Conservation (phyloP, 2,113 vertebrate species). For the Typhlomys cinereus region DNA sequence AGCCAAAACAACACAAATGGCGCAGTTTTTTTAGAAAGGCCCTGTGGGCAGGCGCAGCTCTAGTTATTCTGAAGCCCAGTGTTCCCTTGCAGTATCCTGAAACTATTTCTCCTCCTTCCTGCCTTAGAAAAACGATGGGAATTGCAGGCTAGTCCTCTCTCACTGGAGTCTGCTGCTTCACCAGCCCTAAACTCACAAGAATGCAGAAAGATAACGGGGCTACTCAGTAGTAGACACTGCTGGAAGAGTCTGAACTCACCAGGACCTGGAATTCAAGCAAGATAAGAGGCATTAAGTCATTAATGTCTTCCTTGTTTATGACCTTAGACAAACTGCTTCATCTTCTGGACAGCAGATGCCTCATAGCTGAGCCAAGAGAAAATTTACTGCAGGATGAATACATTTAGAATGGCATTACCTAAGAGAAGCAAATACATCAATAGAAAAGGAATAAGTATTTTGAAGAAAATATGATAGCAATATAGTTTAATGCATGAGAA, state of each 20-base stretch:
- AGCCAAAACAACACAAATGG: fast-evolving
- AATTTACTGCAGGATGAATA: constrained; percentile 10
- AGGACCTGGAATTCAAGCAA: too few relatives aligned
- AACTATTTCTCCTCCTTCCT: neutral
- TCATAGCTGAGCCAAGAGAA: neutral
- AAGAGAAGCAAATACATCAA: neutral
- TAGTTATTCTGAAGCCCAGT: too few relatives aligned
- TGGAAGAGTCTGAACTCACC: too few relatives aligned
- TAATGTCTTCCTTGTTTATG: too few relatives aligned
- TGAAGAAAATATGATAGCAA: too few relatives aligned
- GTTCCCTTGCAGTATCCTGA: too few relatives aligned
- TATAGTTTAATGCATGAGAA: too few relatives aligned
- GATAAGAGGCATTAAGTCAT: too few relatives aligned
- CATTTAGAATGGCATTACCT: neutral
- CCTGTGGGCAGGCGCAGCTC: neutral
- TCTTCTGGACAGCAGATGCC: neutral
- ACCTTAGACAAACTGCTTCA: constrained; percentile 36
- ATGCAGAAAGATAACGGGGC: neutral
- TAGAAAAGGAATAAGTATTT: neutral
- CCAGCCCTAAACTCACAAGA: neutral
- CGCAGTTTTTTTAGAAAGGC: neutral
- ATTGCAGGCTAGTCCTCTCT: neutral
- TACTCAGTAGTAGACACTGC: neutral
- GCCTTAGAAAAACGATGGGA: neutral
- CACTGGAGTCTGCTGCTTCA: neutral